These are phyloP conservation scores for Mnemiopsis leidyi DNA, from an alignment of 37 sponge, comb jelly and placozoan species.

Conservation along the genomic window DNA sequence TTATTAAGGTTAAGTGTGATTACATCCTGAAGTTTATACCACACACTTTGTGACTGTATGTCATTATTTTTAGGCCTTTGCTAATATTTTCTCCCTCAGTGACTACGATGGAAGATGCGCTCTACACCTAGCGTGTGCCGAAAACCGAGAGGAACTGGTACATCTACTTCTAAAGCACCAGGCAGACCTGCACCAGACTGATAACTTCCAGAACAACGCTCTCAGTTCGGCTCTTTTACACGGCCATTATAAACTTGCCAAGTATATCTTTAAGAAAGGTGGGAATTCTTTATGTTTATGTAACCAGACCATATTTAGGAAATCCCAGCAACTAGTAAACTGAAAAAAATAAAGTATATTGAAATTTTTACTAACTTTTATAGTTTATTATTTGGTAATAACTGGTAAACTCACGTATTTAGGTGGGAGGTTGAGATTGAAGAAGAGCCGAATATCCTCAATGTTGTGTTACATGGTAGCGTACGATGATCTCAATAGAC, in stretches of 20 bases:
- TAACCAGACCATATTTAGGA: not conserved
- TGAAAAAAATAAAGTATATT: too few relatives aligned
- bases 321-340: too few relatives aligned
- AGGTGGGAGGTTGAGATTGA: constrained; percentile 23
- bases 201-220: not conserved
- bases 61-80: too few relatives aligned
- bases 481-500: not conserved
- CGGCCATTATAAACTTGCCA: constrained; percentile 7
- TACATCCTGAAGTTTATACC: too few relatives aligned
- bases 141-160: constrained; percentile 18
- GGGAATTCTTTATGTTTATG: not conserved
- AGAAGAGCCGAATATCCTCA: constrained; percentile 34
- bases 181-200: constrained; percentile 37
- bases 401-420: too few relatives aligned
- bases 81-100: too few relatives aligned
- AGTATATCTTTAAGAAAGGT: constrained; percentile 19
- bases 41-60: too few relatives aligned
- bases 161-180: constrained; percentile 13
- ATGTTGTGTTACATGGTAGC: constrained; percentile 50
- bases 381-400: too few relatives aligned
- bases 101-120: constrained; percentile 57
- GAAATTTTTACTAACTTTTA: too few relatives aligned
- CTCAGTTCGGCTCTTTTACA: constrained; percentile 10
- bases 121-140: constrained; percentile 16
- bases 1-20: too few relatives aligned